Percentiles rank a stretch among this genome's conserved stretches.
phyloP scores from a whole-genome alignment of 2,888 invertebrate genomes.

The Drosophila monieri region DNA sequence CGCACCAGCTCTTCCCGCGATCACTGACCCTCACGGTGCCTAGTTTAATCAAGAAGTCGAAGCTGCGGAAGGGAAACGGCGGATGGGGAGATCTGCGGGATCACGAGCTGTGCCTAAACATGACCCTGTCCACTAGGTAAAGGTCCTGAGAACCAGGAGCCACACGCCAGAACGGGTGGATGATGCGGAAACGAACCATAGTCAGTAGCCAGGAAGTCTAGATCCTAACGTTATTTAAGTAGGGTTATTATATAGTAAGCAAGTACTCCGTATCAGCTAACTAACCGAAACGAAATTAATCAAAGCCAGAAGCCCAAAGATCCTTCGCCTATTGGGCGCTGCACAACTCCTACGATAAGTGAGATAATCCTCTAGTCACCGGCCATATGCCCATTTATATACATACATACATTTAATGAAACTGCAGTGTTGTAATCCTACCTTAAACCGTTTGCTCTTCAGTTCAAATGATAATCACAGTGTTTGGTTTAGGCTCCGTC shows the following conservation, averaged over 20 bases:
- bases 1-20: conserved; percentile 88
- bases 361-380: conserved; percentile 35
- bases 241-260: conserved; percentile 40
- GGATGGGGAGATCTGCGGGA: conserved; percentile 98
- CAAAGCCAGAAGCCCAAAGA: conserved; percentile 57
- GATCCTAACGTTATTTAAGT: conserved; percentile 42
- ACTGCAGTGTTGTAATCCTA: conserved; percentile 12
- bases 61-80: conserved; percentile 95
- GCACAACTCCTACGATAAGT: conserved; percentile 34
- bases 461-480: conserved; percentile 34
- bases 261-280: conserved; percentile 37
- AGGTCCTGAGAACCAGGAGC: conserved; percentile 8
- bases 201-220: conserved; percentile 38
- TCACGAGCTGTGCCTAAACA: conserved; percentile 91
- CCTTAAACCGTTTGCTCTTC: conserved; percentile 41
- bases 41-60: conserved; percentile 89
- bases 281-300: conserved; percentile 40
- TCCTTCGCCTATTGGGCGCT: conserved; percentile 30
- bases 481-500: conserved; percentile 66
- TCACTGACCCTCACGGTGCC: conserved; percentile 88
- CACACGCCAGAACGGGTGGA: background rate
- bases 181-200: conserved; percentile 38
- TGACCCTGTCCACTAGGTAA: conserved; percentile 85
- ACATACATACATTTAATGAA: background rate
- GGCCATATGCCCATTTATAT: conserved; percentile 11